A percentile compares a stretch with the other conserved stretches of the same genome.
These are phyloP conservation scores for Limnodromus scolopaceus DNA, from an alignment of 2,797 vertebrate genomes.

Conservation along the genomic window DNA sequence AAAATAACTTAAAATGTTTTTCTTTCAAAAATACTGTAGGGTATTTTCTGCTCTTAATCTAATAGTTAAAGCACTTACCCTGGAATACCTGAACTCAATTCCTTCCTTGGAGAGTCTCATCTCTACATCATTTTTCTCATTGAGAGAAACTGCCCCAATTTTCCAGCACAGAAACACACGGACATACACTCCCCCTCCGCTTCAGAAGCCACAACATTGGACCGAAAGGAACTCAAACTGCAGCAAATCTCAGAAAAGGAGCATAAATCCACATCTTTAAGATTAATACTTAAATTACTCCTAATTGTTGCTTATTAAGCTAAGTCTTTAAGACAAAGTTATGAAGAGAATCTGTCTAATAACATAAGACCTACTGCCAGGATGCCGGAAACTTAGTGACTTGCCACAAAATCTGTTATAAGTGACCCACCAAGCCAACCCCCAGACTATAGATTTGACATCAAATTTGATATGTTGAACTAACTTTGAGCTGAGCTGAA, in stretches of 20 bases:
- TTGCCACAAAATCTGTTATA: accelerated
- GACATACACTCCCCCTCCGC: not conserved
- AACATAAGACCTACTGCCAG: accelerated
- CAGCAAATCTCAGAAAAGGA: not conserved
- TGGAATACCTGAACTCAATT: not conserved
- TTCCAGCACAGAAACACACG: not conserved
- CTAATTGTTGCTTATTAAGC: not conserved
- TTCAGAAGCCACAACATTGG: not conserved
- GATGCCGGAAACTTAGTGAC: not conserved
- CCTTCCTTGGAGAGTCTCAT: not conserved
- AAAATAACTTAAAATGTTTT: not conserved
- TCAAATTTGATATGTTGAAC: not conserved
- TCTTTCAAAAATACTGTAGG: not conserved
- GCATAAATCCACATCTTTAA: not conserved
- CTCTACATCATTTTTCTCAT: not conserved
- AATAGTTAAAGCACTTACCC: not conserved
- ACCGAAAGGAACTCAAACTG: not conserved
- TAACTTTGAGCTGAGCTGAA: not conserved
- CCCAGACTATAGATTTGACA: not conserved
- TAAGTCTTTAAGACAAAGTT: not conserved
- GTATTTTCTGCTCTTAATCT: not conserved
- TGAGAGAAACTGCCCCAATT: not conserved
- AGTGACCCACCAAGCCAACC: not conserved
- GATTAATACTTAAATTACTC: not conserved
- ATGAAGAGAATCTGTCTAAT: not conserved